Evolutionary conservation across 1,140 invertebrate species (phyloP), one percentile per base, ranked within the genome.

Genomic region (Apis laboriosa): DNA sequence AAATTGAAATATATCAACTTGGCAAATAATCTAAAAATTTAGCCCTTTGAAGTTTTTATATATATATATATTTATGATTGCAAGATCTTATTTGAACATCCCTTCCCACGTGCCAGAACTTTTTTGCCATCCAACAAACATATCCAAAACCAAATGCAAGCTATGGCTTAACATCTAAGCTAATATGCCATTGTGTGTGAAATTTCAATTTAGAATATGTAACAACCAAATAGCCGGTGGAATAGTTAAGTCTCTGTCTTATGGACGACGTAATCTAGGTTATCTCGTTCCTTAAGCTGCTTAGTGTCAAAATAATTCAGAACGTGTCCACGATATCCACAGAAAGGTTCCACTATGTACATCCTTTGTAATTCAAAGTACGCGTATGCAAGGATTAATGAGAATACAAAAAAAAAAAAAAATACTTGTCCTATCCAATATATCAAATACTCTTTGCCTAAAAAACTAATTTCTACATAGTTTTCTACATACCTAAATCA

Each of bases 291-390:
- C 74, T 76, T 76, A 76, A 76, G 61, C 74, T 76, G 49, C 60
- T 76, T 76, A 76, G 24, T 28, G 61, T 64, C 43, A 53, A 76
- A 76, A 76, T 53, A 76, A 53, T 61, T 76, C 58, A 60, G 58
- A 24, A 28, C n/a, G 28, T 21, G 13, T 73, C 55, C 53, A n/a
- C 55, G 55, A 13, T 58, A 28, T 43, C 58, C 9, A 58, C 61
- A 34, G 17, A 9, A 17, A 75, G n/a, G 73, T 61, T 56, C 56
- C n/a, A 61, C 4, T n/a, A n/a, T 11, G n/a, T 43, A 5, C 5
- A 15, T 63, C 34, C 73, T 43, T 75, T 56, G 9, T 63, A 17
- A 1, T 63, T 21, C 21, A 75, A 75, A 75, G 28, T 51, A 8
- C 34, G 9, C 24, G 43, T 11, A 15, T 11, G n/a, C 17, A 0